A percentile compares a stretch with the other conserved stretches of the same genome.
Conservation (phyloP, 2,113 vertebrate species). For the Desmodus rotundus region DNA sequence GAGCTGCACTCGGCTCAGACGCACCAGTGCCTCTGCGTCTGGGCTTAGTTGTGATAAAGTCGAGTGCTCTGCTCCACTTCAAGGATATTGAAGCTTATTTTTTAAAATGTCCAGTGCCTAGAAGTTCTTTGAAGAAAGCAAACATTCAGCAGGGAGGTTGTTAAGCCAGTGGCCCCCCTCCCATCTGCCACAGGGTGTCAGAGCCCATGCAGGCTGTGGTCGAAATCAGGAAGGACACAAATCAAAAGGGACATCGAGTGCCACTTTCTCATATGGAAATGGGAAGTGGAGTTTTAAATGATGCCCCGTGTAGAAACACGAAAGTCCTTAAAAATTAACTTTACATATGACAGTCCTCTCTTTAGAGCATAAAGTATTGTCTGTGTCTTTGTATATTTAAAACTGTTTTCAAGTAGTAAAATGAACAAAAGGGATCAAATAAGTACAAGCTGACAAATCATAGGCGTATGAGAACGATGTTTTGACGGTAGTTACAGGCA, state of each 20-base stretch:
- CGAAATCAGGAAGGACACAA: not conserved
- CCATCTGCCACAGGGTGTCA: not conserved
- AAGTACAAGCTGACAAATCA: not conserved
- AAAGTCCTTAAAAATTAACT: not conserved
- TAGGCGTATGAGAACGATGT: not conserved
- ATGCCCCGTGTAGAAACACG: not conserved
- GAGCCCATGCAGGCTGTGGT: not conserved
- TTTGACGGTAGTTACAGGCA: not conserved
- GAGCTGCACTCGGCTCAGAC: not conserved
- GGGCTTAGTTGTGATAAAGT: not conserved
- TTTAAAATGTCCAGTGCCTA: not conserved
- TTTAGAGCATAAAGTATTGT: not conserved
- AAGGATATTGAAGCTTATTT: not conserved
- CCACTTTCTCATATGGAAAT: not conserved
- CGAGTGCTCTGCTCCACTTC: not conserved
- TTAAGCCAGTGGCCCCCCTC: not conserved
- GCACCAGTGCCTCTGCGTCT: not conserved
- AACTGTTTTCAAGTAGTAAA: conserved; percentile 2
- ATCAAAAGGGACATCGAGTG: not conserved
- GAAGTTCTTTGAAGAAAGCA: not conserved
- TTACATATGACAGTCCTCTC: not conserved
- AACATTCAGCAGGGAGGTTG: not conserved
- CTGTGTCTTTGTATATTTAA: not conserved
- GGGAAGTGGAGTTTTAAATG: not conserved
- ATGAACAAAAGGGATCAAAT: not conserved